Conservation (phyloP, 1,140 invertebrate species). For the Megalonaias nervosa region DNA sequence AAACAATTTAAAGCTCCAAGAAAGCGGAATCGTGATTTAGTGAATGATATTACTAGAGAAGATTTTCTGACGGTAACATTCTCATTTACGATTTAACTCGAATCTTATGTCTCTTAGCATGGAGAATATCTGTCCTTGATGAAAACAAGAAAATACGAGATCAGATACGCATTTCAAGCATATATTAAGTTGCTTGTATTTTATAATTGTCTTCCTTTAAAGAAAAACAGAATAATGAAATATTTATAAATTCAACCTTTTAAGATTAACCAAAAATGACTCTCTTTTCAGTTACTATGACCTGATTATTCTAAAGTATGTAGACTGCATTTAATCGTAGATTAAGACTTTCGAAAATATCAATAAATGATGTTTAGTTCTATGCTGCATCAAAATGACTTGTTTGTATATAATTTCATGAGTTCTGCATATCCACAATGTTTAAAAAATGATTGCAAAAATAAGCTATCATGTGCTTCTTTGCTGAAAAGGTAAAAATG, state of each 20-base stretch:
- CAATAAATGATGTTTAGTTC: constrained; percentile 8
- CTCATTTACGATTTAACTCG: constrained; percentile 8
- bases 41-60: not conserved
- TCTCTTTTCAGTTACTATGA: constrained; percentile 11
- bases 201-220: not conserved
- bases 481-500: not conserved
- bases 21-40: constrained; percentile 18
- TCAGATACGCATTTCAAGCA: constrained; percentile 13
- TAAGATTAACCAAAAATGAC: not conserved
- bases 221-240: no score
- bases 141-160: constrained; percentile 14
- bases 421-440: not conserved
- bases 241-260: not conserved
- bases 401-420: constrained; percentile 1
- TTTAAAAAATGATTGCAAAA: not conserved
- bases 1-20: not conserved
- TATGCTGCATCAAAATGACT: constrained; percentile 4
- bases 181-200: constrained; percentile 4
- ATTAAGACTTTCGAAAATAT: constrained; percentile 15
- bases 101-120: constrained; percentile 18
- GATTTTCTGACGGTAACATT: constrained; percentile 5
- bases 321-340: constrained; percentile 13
- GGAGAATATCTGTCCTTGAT: constrained; percentile 19
- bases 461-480: not conserved
- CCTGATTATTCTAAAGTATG: constrained; percentile 15